phyloP scores from a whole-genome alignment of 2,797 vertebrate species.

The Brachyrhaphis roseni region DNA sequence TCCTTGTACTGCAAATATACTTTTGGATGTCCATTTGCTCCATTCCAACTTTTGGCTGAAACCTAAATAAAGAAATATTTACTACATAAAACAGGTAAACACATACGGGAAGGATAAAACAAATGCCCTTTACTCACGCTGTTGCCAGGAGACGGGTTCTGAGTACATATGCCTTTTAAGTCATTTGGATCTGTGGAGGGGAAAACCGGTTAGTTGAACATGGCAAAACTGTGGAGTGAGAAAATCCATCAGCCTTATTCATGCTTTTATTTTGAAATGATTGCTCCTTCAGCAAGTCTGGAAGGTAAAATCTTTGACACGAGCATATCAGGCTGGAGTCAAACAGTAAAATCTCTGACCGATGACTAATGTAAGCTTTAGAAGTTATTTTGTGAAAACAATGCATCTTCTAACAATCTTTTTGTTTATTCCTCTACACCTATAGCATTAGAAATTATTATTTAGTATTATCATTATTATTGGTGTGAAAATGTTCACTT shows the following conservation, averaged over 20 bases:
- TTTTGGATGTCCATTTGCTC: slow-evolving; percentile 69
- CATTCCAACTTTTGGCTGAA: slow-evolving; percentile 57
- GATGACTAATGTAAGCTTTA: not conserved
- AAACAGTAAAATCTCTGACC: not conserved
- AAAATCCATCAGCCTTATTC: not conserved
- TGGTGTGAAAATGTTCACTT: not conserved
- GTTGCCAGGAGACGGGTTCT: slow-evolving; percentile 50
- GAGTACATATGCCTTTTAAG: slow-evolving; percentile 79
- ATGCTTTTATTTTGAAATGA: not conserved
- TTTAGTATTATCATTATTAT: not conserved
- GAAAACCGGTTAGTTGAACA: not conserved
- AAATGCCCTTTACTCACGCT: slow-evolving; percentile 77
- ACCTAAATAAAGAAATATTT: slow-evolving; percentile 41
- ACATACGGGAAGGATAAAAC: not conserved
- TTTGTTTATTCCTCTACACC: not conserved
- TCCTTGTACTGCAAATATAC: slow-evolving; percentile 73
- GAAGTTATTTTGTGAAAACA: not conserved
- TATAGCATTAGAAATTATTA: not conserved
- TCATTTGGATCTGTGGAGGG: slow-evolving; percentile 89
- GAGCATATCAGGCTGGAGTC: not conserved
- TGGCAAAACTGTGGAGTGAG: not conserved
- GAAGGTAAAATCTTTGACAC: not conserved
- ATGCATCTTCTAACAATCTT: not conserved
- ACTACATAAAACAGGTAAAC: not conserved
- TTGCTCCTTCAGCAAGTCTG: not conserved